A percentile compares a stretch with the other conserved stretches of the same genome.
phyloP scores from a whole-genome alignment of 2,797 vertebrate species.

The Oreochromis mossambicus region DNA sequence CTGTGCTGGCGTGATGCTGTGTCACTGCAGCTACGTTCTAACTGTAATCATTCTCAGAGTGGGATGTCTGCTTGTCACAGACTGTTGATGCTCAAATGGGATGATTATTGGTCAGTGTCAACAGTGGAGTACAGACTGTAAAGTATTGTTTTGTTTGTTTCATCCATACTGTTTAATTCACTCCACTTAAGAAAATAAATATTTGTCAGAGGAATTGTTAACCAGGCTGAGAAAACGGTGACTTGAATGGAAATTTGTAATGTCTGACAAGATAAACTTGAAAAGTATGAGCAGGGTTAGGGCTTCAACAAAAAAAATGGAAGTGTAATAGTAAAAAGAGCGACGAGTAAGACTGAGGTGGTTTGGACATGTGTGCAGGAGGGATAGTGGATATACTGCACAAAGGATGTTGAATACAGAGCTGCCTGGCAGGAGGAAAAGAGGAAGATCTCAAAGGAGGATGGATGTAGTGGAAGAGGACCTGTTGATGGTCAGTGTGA shows the following conservation, averaged over 20 bases:
- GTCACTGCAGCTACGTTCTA: background rate
- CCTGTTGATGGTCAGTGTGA: background rate
- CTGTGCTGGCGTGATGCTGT: conserved; percentile 19
- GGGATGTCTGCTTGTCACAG: background rate
- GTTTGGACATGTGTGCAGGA: background rate
- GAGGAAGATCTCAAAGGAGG: background rate
- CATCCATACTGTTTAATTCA: background rate
- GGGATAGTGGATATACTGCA: background rate
- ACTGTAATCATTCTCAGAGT: background rate
- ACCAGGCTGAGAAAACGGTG: background rate
- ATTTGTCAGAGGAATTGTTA: background rate
- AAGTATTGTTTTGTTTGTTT: background rate
- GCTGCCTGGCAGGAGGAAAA: background rate
- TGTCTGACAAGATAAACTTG: background rate
- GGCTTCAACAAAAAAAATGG: background rate
- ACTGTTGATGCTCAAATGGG: background rate
- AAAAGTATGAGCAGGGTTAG: background rate
- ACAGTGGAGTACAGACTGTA: background rate
- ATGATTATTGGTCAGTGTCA: background rate
- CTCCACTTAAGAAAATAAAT: background rate
- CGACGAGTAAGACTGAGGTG: background rate
- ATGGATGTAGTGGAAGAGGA: background rate
- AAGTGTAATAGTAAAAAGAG: background rate
- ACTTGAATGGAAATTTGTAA: background rate
- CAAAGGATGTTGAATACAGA: background rate